Conservation (phyloP, 2,797 vertebrate species). For the Crocodylus rhombifer region DNA sequence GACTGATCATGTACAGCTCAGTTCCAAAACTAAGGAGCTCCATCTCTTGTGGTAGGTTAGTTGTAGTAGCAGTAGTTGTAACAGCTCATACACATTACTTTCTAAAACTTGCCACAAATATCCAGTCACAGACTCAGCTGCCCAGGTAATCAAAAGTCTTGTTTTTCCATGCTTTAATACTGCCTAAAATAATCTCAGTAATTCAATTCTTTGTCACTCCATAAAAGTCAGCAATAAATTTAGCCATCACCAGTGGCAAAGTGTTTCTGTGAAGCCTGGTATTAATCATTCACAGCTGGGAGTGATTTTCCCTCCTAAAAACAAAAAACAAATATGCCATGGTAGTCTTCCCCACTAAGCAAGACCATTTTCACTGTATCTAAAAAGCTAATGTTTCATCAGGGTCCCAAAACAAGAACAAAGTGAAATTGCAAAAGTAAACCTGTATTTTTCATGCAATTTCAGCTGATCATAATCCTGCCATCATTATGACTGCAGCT, state of each 20-base stretch:
- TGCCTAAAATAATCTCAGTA: constrained; percentile 21
- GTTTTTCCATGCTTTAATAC: constrained; percentile 21
- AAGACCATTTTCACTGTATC: neutral
- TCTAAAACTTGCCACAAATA: constrained; percentile 8
- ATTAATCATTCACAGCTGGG: constrained; percentile 40
- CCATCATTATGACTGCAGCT: neutral
- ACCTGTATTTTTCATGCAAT: neutral
- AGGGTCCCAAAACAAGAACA: neutral
- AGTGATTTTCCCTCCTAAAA: neutral
- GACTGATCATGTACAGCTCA: neutral
- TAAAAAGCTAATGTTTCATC: neutral
- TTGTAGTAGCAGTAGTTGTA: neutral
- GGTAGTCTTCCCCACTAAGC: constrained; percentile 11
- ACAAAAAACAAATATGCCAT: neutral
- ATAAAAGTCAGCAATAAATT: constrained; percentile 34
- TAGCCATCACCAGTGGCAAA: constrained; percentile 26
- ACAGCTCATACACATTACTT: neutral
- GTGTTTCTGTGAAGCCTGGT: constrained; percentile 18
- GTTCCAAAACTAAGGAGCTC: neutral
- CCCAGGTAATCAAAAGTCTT: constrained; percentile 23
- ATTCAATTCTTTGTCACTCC: constrained; percentile 44
- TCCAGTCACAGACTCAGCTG: constrained; percentile 27
- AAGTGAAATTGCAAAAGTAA: constrained; percentile 32
- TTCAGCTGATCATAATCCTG: neutral
- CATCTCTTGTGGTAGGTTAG: neutral